Conservation (phyloP, 1,140 invertebrate genomes). For the Panagrolaimus sp. region DNA sequence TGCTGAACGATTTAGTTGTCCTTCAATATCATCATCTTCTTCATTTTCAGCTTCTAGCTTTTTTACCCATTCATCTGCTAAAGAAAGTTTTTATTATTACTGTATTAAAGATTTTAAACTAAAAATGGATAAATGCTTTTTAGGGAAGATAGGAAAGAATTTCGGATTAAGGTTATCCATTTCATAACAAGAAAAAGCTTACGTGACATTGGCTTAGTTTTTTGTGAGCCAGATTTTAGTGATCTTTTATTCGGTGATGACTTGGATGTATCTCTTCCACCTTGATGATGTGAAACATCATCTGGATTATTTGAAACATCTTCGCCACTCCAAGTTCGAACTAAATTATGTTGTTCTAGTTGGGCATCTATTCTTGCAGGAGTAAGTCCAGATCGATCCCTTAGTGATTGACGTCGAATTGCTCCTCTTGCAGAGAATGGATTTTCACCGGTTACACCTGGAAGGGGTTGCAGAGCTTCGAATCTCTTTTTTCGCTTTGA, state of each 20-base stretch:
- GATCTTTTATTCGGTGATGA: conserved; percentile 39
- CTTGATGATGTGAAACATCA: neutral
- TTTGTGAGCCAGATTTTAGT: conserved; percentile 35
- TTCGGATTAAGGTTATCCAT: neutral
- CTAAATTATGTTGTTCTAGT: conserved; percentile 46
- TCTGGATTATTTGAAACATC: conserved; percentile 37
- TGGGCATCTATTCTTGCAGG: conserved; percentile 52
- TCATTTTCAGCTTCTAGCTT: neutral
- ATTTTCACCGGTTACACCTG: conserved; percentile 39
- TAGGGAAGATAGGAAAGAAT: too few species aligned
- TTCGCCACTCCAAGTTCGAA: conserved; percentile 56
- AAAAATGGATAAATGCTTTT: too few species aligned
- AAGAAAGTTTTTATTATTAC: too few species aligned
- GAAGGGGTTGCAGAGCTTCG: conserved; percentile 51
- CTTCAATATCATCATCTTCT: neutral
- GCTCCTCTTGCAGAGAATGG: conserved; percentile 53
- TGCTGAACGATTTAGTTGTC: neutral
- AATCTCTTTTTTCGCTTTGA: conserved; percentile 57
- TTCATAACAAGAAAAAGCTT: neutral
- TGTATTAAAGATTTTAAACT: too few species aligned
- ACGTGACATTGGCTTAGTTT: too few species aligned
- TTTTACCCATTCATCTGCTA: conserved; percentile 13
- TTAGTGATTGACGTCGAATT: conserved; percentile 50
- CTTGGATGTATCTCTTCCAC: conserved; percentile 32
- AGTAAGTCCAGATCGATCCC: conserved; percentile 50